Evolutionary conservation across 2,113 vertebrate genomes (phyloP), one percentile per base, ranked within the genome.

Genomic region (Puffinus mauretanicus): DNA sequence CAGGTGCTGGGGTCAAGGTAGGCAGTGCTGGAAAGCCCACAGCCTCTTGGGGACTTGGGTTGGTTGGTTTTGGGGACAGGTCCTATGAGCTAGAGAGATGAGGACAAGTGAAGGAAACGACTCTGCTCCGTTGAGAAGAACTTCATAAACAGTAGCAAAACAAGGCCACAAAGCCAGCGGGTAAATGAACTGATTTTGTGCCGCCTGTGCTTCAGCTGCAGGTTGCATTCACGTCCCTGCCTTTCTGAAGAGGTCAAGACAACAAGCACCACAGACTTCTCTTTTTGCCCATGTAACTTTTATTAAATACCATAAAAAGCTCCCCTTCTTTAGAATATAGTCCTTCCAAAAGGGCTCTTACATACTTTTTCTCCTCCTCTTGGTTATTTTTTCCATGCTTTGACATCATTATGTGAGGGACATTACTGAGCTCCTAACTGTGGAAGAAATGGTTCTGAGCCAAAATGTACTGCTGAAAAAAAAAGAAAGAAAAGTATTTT

Each of bases 371-470:
- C 58, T 87, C 19, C 42, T 80, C 17, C 54, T 72, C 25, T 34
- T 71, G 25, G 19, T 40, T 83, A 46, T 57, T 86, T 93, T 94
- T 96, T 72, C 84, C 78, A 22, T 88, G 32, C n/a, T 84, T 77
- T 64, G 61, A 66, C 32, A 46, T 79, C 67, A 42, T 64, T 61
- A 42, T 7, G 16, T 42, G 44, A 55, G n/a, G 78, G 65, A 81
- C 29, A 17, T 62, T 67, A 60, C 51, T 3, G 7, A 93, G 70
- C 26, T 77, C 40, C 73, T 65, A 83, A 82, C 54, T 67, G 18
- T 71, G 82, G 86, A 96, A 92, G 65, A 97, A 97, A 69, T 38
- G 9, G 55, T 83, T 94, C 78, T 52, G 62, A 91, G 90, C 66
- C 88, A 96, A 92, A 82, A 51, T 7, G 9, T 61, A 46, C 20